Evolutionary conservation across 2,113 vertebrate species (phyloP), one percentile per base, ranked within the genome.

Genomic region (Leiothrix lutea): DNA sequence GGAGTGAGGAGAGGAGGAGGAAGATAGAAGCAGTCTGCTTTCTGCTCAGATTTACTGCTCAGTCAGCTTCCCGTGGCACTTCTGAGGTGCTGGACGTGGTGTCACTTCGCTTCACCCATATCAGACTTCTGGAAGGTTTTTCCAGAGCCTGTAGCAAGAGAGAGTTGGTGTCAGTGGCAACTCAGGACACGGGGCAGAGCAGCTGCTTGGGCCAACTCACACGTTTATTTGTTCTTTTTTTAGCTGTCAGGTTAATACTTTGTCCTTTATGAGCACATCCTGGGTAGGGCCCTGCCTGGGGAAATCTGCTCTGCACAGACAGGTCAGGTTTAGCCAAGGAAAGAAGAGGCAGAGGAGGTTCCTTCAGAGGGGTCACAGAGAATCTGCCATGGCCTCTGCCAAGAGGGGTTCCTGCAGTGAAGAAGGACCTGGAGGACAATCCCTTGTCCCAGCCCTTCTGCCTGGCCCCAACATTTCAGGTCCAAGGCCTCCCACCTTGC

Each of bases 21-120:
- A 48, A 23, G 40, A 14, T 4, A 33, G 23, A 57, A 51, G 44
- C 14, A 2, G 2, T 12, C 54, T 77, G 11, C 60, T 47, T 72
- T 23, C 58, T 47, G 38, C 53, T 31, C 35, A 40, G 28, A 51
- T 67, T 50, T 53, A 26, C 53, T 31, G 48, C 44, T 62, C 2
- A 0, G 5, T n/a, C 4, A 0, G 5, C 22, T 82, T 75, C 53
- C 44, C 12, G 0, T 3, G 18, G 22, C 90, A 11, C 15, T 69
- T 56, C 33, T 42, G 29, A 26, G 15, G 26, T 10, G 7, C 16
- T 60, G 73, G 54, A 22, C 64, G 13, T 0, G 12, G 33, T 56
- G 58, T 29, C 58, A 6, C 81, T 35, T 64, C 2, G 0, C 33
- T 62, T 62, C 48, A 31, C 19, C 1, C 1, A 3, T n/a, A 35